Conservation (phyloP, 2,888 invertebrate species). For the Drosophila borborema region DNA sequence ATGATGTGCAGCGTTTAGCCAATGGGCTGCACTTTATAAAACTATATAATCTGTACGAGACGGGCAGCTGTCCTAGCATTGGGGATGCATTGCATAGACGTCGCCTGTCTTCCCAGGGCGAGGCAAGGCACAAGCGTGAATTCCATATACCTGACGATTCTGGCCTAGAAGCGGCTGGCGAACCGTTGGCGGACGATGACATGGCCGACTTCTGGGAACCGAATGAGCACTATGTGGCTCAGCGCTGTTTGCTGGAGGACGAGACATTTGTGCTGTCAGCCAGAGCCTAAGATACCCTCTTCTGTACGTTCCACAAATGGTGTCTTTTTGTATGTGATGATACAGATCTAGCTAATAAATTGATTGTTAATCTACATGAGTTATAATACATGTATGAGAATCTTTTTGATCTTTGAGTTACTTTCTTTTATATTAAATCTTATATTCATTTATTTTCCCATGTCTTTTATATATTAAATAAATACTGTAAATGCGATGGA, state of each 20-base stretch:
- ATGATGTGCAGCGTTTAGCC: constrained; percentile 67
- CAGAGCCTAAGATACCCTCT: constrained; percentile 64
- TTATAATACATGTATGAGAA: neutral
- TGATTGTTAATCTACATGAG: constrained; percentile 34
- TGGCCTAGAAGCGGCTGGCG: constrained; percentile 52
- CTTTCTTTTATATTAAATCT: neutral
- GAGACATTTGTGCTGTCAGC: constrained; percentile 76
- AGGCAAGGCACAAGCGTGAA: constrained; percentile 45
- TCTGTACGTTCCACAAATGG: constrained; percentile 36
- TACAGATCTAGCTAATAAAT: constrained; percentile 50
- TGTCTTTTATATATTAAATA: constrained; percentile 1
- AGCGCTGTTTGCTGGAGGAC: constrained; percentile 83
- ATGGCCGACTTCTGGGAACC: constrained; percentile 84
- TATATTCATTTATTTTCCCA: neutral
- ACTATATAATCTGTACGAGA: constrained; percentile 83
- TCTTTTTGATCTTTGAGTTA: neutral
- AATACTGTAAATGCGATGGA: neutral
- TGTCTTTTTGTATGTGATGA: constrained; percentile 59
- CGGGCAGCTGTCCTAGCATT: constrained; percentile 77
- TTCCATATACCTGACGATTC: constrained; percentile 59
- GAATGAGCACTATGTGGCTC: constrained; percentile 82
- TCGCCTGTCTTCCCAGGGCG: constrained; percentile 35
- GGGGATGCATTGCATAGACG: constrained; percentile 38
- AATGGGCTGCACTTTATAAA: constrained; percentile 83
- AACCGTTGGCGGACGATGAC: constrained; percentile 71